phyloP scores from a whole-genome alignment of 92 coral and sea anemone genomes.

The Epizoanthus rinbou region DNA sequence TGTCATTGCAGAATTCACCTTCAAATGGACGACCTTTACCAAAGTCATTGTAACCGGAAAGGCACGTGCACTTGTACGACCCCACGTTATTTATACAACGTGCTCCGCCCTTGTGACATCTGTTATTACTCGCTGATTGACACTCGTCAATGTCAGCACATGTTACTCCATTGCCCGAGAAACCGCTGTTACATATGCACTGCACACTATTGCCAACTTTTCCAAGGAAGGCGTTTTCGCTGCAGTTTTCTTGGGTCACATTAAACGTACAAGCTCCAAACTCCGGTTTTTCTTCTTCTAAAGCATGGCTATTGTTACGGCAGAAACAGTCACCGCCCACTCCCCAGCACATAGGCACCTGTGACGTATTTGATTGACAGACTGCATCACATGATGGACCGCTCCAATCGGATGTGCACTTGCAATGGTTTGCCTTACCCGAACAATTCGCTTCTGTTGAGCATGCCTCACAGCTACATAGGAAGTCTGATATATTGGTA shows the following conservation, averaged over 20 bases:
- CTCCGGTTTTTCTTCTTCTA: background rate
- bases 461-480: slow-evolving; percentile 68
- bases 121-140: background rate
- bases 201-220: slow-evolving; percentile 48
- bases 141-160: slow-evolving; percentile 78
- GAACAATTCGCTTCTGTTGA: slow-evolving; percentile 39
- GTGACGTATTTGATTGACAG: slow-evolving; percentile 41
- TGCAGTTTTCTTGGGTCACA: slow-evolving; percentile 65
- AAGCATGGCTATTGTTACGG: background rate
- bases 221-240: slow-evolving; percentile 50
- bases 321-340: slow-evolving; percentile 48
- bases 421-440: slow-evolving; percentile 43
- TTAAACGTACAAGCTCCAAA: slow-evolving; percentile 57
- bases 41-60: slow-evolving; percentile 43
- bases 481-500: slow-evolving; percentile 45
- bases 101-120: slow-evolving; percentile 24
- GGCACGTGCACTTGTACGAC: slow-evolving; percentile 61
- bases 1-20: slow-evolving; percentile 43
- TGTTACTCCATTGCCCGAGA: slow-evolving; percentile 60
- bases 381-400: slow-evolving; percentile 57
- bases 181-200: slow-evolving; percentile 74
- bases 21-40: background rate
- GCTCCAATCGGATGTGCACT: slow-evolving; percentile 44
- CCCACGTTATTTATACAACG: slow-evolving; percentile 68
- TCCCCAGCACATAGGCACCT: background rate